Evolutionary conservation across 37 sponge, comb jelly and placozoan genomes (phyloP).

Genomic region (Lycopodina hypogea): DNA sequence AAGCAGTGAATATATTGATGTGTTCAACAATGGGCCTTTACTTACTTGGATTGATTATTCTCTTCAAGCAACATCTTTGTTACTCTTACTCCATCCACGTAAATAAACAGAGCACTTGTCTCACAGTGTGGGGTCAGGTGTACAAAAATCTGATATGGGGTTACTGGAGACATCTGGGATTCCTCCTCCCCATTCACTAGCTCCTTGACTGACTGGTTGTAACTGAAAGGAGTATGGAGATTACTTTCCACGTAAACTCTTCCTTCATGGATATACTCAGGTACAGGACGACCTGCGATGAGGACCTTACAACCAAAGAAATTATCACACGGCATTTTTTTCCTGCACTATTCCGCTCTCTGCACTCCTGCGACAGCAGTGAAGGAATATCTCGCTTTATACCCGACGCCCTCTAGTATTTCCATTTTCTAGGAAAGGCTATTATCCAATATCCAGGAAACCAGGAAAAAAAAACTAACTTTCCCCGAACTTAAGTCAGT

Average conservation of each 20-base stretch:
- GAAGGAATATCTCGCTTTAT: no score
- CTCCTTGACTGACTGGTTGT: slow-evolving; percentile 45
- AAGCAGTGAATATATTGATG: neutral
- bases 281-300: slow-evolving; percentile 46
- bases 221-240: slow-evolving; percentile 60
- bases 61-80: slow-evolving; percentile 53
- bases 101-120: slow-evolving; percentile 46
- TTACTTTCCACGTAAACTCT: slow-evolving; percentile 59
- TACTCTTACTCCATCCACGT: slow-evolving; percentile 62
- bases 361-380: no score
- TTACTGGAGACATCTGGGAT: slow-evolving; percentile 52
- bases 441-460: no score
- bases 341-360: no score
- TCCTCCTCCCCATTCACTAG: slow-evolving; percentile 59
- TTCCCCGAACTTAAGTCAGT: no score
- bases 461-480: no score
- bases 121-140: slow-evolving; percentile 51
- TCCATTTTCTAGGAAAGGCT: no score
- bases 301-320: slow-evolving; percentile 49
- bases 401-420: no score
- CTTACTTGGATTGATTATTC: slow-evolving; percentile 48
- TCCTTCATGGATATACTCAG: slow-evolving; percentile 54
- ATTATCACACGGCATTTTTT: slow-evolving; percentile 49
- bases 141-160: slow-evolving; percentile 51
- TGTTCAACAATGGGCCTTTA: no score